Conservation (phyloP, 2,888 invertebrate genomes). For the Xanthorhoe designata region DNA sequence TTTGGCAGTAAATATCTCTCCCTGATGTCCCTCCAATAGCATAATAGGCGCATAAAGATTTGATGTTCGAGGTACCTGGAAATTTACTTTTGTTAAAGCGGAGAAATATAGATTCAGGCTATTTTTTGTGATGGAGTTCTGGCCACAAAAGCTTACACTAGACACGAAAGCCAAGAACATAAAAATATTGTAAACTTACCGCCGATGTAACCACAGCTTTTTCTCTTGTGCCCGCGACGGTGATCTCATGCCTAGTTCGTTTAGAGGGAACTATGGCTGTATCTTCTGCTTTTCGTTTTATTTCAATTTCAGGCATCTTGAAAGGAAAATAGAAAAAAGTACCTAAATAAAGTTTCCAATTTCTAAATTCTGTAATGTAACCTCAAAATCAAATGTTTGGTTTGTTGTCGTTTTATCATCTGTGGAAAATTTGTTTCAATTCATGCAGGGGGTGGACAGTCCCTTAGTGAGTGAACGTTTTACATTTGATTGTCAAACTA, state of each 20-base stretch:
- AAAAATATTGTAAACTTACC: constrained; percentile 73
- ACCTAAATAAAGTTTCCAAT: background rate
- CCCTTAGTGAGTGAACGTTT: no score
- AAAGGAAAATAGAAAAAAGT: background rate
- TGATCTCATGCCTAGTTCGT: constrained; percentile 89
- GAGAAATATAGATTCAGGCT: no score
- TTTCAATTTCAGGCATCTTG: constrained; percentile 80
- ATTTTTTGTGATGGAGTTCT: no score
- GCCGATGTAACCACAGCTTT: constrained; percentile 90
- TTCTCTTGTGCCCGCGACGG: constrained; percentile 89
- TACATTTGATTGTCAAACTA: no score
- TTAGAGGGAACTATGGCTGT: constrained; percentile 87
- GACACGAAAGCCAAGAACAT: no score
- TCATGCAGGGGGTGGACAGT: no score
- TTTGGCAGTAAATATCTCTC: constrained; percentile 96
- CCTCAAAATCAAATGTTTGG: constrained; percentile 10
- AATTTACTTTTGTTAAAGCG: background rate
- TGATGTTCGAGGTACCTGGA: constrained; percentile 92
- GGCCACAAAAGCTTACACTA: no score
- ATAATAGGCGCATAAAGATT: constrained; percentile 96
- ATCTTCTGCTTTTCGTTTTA: constrained; percentile 88
- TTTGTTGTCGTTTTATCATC: constrained; percentile 13
- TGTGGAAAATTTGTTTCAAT: background rate
- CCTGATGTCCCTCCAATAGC: constrained; percentile 98
- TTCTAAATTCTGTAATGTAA: background rate